Evolutionary conservation across 2,797 vertebrate genomes (phyloP), one percentile per base, ranked within the genome.

Genomic region (Sebastolobus alascanus): DNA sequence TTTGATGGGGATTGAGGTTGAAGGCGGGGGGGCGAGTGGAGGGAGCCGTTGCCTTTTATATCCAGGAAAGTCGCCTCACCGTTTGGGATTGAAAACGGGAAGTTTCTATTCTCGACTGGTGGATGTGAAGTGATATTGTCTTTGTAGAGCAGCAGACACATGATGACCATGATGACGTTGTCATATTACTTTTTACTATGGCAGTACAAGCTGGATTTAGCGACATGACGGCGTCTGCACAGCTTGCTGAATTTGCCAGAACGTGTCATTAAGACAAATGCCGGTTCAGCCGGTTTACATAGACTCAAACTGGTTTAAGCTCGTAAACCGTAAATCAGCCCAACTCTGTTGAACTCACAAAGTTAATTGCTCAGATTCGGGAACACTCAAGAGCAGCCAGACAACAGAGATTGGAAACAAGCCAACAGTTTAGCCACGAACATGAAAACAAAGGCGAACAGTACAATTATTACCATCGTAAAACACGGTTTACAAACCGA

Each of bases 21-120:
- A 50, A 68, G 73, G 64, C 5, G 70, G 73, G 35, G 33, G 6
- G 82, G n/a, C n/a, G 58, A 22, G 38, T 20, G 27, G 59, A 55
- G 43, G 46, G 73, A 50, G 58, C 59, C 4, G 5, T 22, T 55
- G 8, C 22, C 71, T 60, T 80, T 70, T 73, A n/a, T 73, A 82
- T 79, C 52, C 68, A n/a, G 43, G 83, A 81, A 67, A 68, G 78
- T 72, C 6, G 3, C 38, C 64, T 67, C 27, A 2, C 20, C 16
- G 70, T 73, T 60, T 38, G 64, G 33, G 58, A 73, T 67, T 85
- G 54, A 74, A 87, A 92, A 73, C 88, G 18, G 77, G 80, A 87
- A 74, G 84, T 87, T 78, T 77, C 37, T 63, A 69, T 54, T 75
- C 54, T 79, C 20, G 66, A 56, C 63, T 43, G 20, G 31, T 54